Base-by-base conservation (phyloP, 2,888 invertebrate genomes). In the Cerastis rubricosa region DNA sequence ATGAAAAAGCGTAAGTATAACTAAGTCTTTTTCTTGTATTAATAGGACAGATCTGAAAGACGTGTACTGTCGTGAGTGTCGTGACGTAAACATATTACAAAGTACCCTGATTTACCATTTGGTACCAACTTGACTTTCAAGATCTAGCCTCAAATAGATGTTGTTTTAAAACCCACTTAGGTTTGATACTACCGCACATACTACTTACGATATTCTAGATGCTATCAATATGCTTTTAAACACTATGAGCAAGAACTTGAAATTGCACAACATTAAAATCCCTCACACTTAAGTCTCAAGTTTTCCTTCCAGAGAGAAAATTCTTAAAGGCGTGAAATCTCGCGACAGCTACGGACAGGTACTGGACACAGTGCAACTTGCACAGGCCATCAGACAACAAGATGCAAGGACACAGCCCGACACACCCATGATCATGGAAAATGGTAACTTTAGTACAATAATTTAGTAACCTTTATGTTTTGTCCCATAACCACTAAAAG, bases 281-380 rank as follows among this genome's bases (percentile, higher is more conserved):
- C 22, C 7, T 25, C 45, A 14, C 11, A 59, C 22, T 29, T n/a
- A 35, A 35, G 4, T 43, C 4, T 40, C 12, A 43, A 61, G 0
- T 43, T 51, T 49, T 63, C 51, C 43, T 85, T 83, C 8, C 90
- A 99, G 99, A 57, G 98, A 98, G 89, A 97, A 97, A 89, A 93
- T 98, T 71, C 97, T 98, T 71, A 97, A 97, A 92, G 94, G 97
- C 0, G 96, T 98, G 0, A 99, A 99, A 94, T 98, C 98, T 0
- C 97, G 98, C 85, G 99, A 99, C 91, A 98, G 98, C 84, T 99
- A 99, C 93, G 98, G 98, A 0, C 97, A 98, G 70, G 98, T 99
- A 8, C 97, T 99, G 94, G 97, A 98, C 51, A 97, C 98, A 71
- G 98, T 98, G 0, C 97, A 97, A 87, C 97, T 97, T 87, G 97